Evolutionary conservation across 1,140 invertebrate genomes (phyloP), one percentile per base, ranked within the genome.

Genomic region (Pseudobourletiella spinata): DNA sequence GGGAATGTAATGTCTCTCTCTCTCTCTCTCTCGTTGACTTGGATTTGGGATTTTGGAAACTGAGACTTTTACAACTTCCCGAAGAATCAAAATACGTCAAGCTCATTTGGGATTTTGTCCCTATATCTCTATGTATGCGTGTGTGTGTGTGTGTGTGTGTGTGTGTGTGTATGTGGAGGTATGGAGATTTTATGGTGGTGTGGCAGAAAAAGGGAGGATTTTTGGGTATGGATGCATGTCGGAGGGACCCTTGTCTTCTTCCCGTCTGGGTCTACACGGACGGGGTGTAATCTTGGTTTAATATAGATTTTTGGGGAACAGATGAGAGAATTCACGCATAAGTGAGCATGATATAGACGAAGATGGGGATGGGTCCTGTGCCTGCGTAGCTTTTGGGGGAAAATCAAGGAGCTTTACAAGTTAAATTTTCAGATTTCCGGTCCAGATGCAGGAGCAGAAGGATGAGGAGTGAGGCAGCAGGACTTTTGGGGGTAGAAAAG

Each of bases 351-450:
- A 35, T 56, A 20, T 56, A 24, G 30, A 6, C 2, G 14, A 25
- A 57, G 55, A 35, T 44, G 43, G 25, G 42, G 43, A 39, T 26
- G 22, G 24, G 18, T 44, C 20, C 35, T 25, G n/a, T 24, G 42
- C 15, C 57, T 30, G 16, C 32, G 26, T 52, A 20, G n/a, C 22
- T 48, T 65, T 62, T 63, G 56, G 64, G 67, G 61, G 48, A 66
- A 66, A 64, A 42, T 66, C 48, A 46, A 61, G 42, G 25, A 61
- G 59, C 61, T 65, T 68, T 63, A 35, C 63, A 65, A 69, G 65
- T 66, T 63, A 60, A 65, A 66, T 62, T 66, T 63, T 69, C 64
- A 42, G 57, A 64, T 64, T 65, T 69, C 67, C 67, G 67, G 67
- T 69, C 64, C 67, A 69, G 64, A 69, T 69, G 67, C 61, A 65